These are phyloP conservation scores for Ennomos fuscantarius DNA, from an alignment of 2,888 invertebrate species.

Conservation along the genomic window DNA sequence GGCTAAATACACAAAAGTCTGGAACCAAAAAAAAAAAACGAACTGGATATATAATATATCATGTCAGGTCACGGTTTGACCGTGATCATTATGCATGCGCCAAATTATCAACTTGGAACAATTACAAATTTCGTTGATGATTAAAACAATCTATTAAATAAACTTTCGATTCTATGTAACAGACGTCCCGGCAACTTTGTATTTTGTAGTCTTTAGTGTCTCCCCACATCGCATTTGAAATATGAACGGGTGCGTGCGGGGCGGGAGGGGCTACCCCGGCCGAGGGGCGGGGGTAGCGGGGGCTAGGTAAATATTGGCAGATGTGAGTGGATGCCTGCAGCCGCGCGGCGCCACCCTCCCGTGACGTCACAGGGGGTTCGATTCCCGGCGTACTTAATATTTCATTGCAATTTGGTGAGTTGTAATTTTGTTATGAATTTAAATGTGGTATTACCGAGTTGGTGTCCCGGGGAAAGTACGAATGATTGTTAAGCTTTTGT, in stretches of 20 bases:
- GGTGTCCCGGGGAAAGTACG: too few relatives aligned
- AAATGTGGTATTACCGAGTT: conserved; percentile 20
- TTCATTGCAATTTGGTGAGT: conserved; percentile 40
- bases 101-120: too few relatives aligned
- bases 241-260: conserved; percentile 78
- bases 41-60: too few relatives aligned
- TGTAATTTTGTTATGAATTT: conserved; percentile 43
- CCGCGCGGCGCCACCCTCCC: conserved; percentile 65
- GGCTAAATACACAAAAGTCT: too few relatives aligned
- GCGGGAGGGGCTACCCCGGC: conserved; percentile 44
- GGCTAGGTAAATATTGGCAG: conserved; percentile 87
- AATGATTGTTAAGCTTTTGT: too few relatives aligned
- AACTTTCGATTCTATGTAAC: conserved; percentile 51
- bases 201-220: conserved; percentile 78
- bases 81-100: too few relatives aligned
- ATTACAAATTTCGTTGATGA: too few relatives aligned
- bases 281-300: conserved; percentile 48
- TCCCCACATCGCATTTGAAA: conserved; percentile 79
- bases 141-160: neutral
- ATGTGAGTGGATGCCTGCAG: conserved; percentile 87
- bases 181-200: conserved; percentile 52
- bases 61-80: too few relatives aligned
- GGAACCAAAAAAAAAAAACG: too few relatives aligned
- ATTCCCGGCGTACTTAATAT: conserved; percentile 41
- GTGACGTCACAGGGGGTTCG: conserved; percentile 63